Conservation (phyloP, 53 echinoderm and acorn worm species). For the Temnopleurus reevesii region DNA sequence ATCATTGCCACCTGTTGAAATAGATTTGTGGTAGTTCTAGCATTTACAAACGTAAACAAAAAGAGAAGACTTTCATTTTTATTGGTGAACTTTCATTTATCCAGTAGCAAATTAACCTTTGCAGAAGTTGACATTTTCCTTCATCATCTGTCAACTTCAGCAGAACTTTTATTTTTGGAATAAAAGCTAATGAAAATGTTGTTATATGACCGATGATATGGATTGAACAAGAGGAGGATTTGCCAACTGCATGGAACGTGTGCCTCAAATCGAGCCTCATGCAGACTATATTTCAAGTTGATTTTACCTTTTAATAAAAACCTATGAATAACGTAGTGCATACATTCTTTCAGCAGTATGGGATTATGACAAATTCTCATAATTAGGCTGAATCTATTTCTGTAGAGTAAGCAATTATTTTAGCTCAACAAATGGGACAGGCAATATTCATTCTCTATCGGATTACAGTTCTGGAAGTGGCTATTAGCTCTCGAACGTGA, state of each 20-base stretch:
- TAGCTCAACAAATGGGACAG: neutral
- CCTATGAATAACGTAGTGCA: neutral
- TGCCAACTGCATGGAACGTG: too few relatives aligned
- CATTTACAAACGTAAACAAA: neutral
- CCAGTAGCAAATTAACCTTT: neutral
- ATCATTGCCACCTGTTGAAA: constrained; percentile 27
- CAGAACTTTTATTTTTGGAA: too few relatives aligned
- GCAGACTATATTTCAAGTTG: too few relatives aligned
- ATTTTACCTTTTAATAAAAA: too few relatives aligned
- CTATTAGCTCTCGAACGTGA: neutral
- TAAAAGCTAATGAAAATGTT: too few relatives aligned
- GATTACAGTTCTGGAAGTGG: neutral
- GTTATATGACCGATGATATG: too few relatives aligned
- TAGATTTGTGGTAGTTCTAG: constrained; percentile 16
- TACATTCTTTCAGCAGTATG: too few relatives aligned
- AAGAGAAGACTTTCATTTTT: constrained; percentile 10
- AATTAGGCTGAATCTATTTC: neutral
- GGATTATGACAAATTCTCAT: neutral
- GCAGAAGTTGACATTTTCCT: too few relatives aligned
- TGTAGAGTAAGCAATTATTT: constrained; percentile 25
- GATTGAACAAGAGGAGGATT: too few relatives aligned
- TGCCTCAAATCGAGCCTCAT: too few relatives aligned
- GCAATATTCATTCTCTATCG: neutral
- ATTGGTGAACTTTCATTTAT: neutral
- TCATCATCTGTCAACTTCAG: too few relatives aligned